A percentile compares a stretch with the other conserved stretches of the same genome.
Conservation (phyloP, 2,113 vertebrate species). For the Xyliphius kryptos region DNA sequence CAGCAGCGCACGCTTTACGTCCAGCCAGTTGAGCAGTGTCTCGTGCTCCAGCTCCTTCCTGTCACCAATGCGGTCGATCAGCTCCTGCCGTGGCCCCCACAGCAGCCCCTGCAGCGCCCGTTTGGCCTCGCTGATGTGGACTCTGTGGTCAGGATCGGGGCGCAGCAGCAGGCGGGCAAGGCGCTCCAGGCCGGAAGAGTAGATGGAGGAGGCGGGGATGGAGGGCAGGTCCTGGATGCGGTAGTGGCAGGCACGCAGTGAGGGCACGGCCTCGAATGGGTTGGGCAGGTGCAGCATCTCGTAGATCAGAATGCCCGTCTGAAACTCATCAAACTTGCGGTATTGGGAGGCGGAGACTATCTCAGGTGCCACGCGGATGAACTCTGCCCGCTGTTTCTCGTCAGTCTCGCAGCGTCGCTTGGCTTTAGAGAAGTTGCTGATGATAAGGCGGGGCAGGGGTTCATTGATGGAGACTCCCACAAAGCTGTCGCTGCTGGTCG, state of each 20-base stretch:
- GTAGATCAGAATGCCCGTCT: constrained; percentile 92
- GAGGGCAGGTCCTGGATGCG: constrained; percentile 77
- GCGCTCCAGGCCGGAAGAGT: constrained; percentile 83
- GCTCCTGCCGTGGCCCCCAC: constrained; percentile 87
- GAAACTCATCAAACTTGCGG: constrained; percentile 93
- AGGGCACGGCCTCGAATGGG: constrained; percentile 81
- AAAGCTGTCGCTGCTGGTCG: neutral
- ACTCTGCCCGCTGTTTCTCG: constrained; percentile 69
- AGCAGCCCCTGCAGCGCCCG: constrained; percentile 84
- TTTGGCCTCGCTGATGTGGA: constrained; percentile 84
- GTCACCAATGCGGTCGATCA: constrained; percentile 58
- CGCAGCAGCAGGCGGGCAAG: constrained; percentile 84
- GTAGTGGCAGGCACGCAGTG: constrained; percentile 82
- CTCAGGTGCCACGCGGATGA: constrained; percentile 87
- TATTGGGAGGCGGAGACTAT: constrained; percentile 95
- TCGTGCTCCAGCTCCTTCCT: constrained; percentile 9
- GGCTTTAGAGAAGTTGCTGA: constrained; percentile 91
- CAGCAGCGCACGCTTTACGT: constrained; percentile 89
- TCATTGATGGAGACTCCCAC: constrained; percentile 60
- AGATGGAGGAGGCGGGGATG: constrained; percentile 78
- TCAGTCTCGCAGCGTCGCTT: constrained; percentile 75
- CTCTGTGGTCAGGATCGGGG: constrained; percentile 86
- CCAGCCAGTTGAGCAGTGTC: constrained; percentile 85
- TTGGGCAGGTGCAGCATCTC: constrained; percentile 93
- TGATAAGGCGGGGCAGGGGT: constrained; percentile 83